Conservation (phyloP, 2,113 vertebrate species). For the Anthoscopus minutus region DNA sequence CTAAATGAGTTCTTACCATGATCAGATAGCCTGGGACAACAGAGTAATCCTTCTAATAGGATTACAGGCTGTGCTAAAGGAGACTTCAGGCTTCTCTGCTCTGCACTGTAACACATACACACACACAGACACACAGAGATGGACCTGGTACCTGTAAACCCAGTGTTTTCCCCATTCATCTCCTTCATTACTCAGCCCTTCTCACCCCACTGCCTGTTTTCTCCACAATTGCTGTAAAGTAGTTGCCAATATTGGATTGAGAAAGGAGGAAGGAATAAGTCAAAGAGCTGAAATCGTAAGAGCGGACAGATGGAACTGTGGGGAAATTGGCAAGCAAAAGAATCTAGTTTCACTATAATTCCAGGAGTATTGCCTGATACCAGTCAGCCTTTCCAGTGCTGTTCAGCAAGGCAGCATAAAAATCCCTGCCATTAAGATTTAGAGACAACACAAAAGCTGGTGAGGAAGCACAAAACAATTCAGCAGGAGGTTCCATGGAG, state of each 20-base stretch:
- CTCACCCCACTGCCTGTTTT: neutral
- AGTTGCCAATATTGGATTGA: neutral
- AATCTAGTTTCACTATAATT: neutral
- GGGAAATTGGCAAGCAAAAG: neutral
- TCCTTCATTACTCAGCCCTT: neutral
- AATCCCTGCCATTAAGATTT: neutral
- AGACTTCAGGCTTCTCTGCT: slow-evolving; percentile 43
- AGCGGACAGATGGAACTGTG: neutral
- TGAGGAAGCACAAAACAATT: neutral
- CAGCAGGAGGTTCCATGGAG: neutral
- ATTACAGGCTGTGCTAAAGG: slow-evolving; percentile 63
- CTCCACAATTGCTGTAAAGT: neutral
- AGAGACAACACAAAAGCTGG: neutral
- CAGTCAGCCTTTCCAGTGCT: neutral
- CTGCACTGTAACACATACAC: neutral
- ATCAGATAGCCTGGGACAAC: slow-evolving; percentile 72
- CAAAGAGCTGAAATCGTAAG: neutral
- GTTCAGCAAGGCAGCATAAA: neutral
- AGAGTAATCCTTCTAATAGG: slow-evolving; percentile 74
- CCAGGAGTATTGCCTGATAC: neutral
- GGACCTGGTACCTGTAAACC: neutral
- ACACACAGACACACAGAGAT: neutral
- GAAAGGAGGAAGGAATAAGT: neutral
- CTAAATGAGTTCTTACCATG: slow-evolving; percentile 68
- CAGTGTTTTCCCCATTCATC: neutral